Evolutionary conservation across 1,140 invertebrate species (phyloP), one percentile per base, ranked within the genome.

Genomic region (Atta colombica): DNA sequence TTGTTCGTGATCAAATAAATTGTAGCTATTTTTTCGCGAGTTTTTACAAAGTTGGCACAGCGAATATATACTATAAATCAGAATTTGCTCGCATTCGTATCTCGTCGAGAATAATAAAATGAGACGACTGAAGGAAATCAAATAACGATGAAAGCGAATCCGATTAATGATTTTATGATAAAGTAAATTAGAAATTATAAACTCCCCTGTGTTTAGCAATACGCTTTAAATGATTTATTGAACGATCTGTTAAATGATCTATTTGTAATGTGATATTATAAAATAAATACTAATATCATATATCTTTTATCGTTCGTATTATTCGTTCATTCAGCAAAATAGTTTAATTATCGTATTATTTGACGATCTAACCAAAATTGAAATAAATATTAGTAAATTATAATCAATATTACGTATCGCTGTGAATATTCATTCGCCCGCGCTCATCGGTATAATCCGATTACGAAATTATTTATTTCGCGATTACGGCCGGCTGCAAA

Each of bases 401-500:
- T 55, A 69, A 45, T 35, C 3, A 14, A 21, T 69, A 55, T 55
- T 49, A 31, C 21, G 21, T 81, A 39, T 81, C 65, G 65, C 16
- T 55, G 65, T 18, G 16, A 66, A 65, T 58, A 68, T 58, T 65
- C 28, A 45, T 28, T 80, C 63, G 28, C 12, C 21, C 28, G 49
- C 28, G 49, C 49, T 25, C 28, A 16, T 55, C 63, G n/a, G 21
- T 71, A 58, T 71, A 58, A 81, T 69, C 74, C 58, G 58, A 61
- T 77, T 61, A 45, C 21, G 10, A 39, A 71, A 71, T 71, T 81
- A 81, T 81, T 71, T 58, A 81, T 58, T 71, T 45, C 31, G 63
- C 77, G 63, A 71, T n/a, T n/a, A 14, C 65, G 18, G 5, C 18
- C 31, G 35, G 14, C 21, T 28, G 45, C 55, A 58, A 81, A 81